Evolutionary conservation across 2,888 invertebrate genomes (phyloP).

Genomic region (Malacosoma neustria): DNA sequence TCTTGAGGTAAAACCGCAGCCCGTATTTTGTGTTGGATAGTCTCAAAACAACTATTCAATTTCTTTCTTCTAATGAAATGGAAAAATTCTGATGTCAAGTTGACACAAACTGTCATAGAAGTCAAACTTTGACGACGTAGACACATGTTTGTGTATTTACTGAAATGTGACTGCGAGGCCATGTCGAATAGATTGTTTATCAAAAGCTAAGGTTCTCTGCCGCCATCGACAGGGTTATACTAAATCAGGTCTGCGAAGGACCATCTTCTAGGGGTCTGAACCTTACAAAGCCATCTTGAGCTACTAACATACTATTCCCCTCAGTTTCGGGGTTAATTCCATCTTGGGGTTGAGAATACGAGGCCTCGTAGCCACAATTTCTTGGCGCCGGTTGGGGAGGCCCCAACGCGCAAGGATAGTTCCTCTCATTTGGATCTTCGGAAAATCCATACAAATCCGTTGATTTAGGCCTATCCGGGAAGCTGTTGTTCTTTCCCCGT

Average conservation of each 20-base stretch:
- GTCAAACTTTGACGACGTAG: too few species aligned
- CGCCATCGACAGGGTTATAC: conserved; percentile 49
- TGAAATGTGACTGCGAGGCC: too few species aligned
- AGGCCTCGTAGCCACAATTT: conserved; percentile 61
- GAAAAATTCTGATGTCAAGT: too few species aligned
- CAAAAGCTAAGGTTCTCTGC: conserved; percentile 57
- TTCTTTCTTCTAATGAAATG: too few species aligned
- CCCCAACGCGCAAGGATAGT: conserved; percentile 56
- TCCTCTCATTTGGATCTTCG: conserved; percentile 58
- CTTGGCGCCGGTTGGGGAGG: conserved; percentile 68
- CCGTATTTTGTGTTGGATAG: too few species aligned
- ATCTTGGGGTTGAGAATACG: conserved; percentile 74
- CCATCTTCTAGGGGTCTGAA: conserved; percentile 82
- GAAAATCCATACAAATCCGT: conserved; percentile 75
- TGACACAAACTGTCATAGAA: too few species aligned
- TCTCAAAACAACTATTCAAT: too few species aligned
- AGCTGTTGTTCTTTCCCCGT: conserved; percentile 62
- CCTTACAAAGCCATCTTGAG: conserved; percentile 91
- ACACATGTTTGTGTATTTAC: too few species aligned
- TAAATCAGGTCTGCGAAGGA: conserved; percentile 66
- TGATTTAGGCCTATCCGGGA: conserved; percentile 79
- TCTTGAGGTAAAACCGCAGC: too few species aligned
- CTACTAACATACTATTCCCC: conserved; percentile 87
- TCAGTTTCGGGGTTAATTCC: conserved; percentile 64
- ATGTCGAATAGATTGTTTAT: too few species aligned